phyloP scores from a whole-genome alignment of 2,888 invertebrate genomes.

The Arrhopalites spinosus region DNA sequence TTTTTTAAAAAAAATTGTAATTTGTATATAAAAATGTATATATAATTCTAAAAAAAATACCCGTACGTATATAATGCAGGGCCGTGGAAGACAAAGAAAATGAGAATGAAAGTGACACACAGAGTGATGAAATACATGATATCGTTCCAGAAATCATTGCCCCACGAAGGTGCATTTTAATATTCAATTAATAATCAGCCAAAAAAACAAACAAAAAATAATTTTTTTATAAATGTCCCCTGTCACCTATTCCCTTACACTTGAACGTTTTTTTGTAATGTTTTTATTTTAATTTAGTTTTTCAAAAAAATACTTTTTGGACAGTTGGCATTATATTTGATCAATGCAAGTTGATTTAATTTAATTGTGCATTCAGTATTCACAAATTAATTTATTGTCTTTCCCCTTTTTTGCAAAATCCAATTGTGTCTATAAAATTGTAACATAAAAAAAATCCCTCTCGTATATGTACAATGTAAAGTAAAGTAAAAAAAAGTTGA shows the following conservation, averaged over 20 bases:
- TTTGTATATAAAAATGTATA: not conserved
- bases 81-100: conserved; percentile 38
- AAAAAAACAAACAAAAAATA: not conserved
- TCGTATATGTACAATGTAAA: too few species aligned
- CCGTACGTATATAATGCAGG: not conserved
- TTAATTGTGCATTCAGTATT: not conserved
- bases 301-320: too few species aligned
- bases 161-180: conserved; percentile 23
- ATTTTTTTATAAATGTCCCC: not conserved
- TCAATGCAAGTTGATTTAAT: not conserved
- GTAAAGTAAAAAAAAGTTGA: too few species aligned
- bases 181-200: not conserved
- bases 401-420: too few species aligned
- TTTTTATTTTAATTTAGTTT: too few species aligned
- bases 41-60: not conserved
- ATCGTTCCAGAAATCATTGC: not conserved
- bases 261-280: too few species aligned
- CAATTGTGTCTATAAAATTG: too few species aligned
- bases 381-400: too few species aligned
- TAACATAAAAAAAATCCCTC: too few species aligned
- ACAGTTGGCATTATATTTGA: not conserved
- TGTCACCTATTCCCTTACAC: too few species aligned
- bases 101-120: conserved; percentile 32
- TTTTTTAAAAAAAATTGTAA: not conserved
- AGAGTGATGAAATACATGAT: conserved; percentile 25